Percentiles rank a stretch among this genome's conserved stretches.
These are phyloP conservation scores for Lagodon rhomboides DNA, from an alignment of 2,797 vertebrate species.

Conservation along the genomic window DNA sequence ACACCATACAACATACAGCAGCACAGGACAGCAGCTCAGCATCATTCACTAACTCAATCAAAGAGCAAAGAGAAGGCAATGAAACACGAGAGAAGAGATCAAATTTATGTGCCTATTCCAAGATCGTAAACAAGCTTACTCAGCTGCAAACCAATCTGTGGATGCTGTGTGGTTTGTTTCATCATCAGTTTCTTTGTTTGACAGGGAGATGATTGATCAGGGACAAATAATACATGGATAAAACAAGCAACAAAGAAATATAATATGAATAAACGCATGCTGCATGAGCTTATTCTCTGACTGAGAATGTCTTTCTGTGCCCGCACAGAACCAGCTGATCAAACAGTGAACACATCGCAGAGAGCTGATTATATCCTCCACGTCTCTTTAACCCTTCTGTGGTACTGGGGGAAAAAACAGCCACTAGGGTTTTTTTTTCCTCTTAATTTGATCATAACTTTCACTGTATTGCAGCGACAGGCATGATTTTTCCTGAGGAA, in stretches of 20 bases:
- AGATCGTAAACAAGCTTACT: constrained; percentile 37
- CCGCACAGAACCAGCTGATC: constrained; percentile 1
- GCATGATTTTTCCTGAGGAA: too few species aligned
- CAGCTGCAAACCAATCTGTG: constrained; percentile 42
- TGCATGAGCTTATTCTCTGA: background rate
- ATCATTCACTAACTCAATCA: constrained; percentile 25
- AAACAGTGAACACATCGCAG: background rate
- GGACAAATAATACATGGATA: constrained; percentile 21
- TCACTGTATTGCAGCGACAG: too few species aligned
- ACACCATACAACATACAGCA: background rate
- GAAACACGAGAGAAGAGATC: constrained; percentile 60
- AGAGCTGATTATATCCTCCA: constrained; percentile 24
- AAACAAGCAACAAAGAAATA: constrained; percentile 28
- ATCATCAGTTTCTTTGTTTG: constrained; percentile 37
- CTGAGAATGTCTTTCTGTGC: background rate
- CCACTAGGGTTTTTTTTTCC: too few species aligned
- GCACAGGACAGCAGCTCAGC: background rate
- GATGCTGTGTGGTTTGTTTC: constrained; percentile 36
- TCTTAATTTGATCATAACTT: too few species aligned
- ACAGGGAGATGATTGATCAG: constrained; percentile 22
- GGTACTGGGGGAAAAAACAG: too few species aligned
- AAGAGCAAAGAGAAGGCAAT: constrained; percentile 11
- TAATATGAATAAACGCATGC: background rate
- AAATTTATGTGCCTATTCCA: constrained; percentile 38
- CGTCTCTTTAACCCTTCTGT: too few species aligned